Evolutionary conservation across 2,797 vertebrate genomes (phyloP).

Genomic region (Sylvilagus floridanus): DNA sequence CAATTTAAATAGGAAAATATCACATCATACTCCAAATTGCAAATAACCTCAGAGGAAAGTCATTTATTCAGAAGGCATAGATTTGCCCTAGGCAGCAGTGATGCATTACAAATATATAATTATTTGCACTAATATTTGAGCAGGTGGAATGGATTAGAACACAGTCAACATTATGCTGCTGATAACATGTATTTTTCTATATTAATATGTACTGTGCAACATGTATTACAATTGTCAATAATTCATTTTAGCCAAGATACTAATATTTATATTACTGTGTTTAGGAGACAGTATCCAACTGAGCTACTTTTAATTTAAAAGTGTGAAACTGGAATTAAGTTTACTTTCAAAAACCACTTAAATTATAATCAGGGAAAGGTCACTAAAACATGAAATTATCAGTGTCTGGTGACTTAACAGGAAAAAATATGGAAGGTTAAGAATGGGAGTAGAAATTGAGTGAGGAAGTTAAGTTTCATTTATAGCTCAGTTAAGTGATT

Average conservation of each 20-base stretch:
- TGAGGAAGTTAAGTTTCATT: constrained; percentile 58
- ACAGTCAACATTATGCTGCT: constrained; percentile 95
- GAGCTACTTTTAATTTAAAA: constrained; percentile 83
- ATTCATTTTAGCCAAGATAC: constrained; percentile 90
- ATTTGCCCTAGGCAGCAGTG: constrained; percentile 88
- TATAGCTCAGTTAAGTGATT: constrained; percentile 29
- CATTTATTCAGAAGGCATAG: constrained; percentile 88
- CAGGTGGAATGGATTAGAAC: constrained; percentile 99
- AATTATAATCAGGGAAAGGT: constrained; percentile 63
- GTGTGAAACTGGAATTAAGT: constrained; percentile 83
- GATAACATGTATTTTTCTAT: constrained; percentile 95
- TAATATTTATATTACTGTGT: constrained; percentile 89
- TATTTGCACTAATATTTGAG: constrained; percentile 96
- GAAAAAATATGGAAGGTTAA: constrained; percentile 42
- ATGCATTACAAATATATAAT: constrained; percentile 92
- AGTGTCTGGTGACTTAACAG: constrained; percentile 42
- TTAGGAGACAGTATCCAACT: constrained; percentile 86
- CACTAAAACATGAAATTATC: constrained; percentile 60
- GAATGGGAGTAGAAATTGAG: background rate
- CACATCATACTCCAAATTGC: constrained; percentile 85
- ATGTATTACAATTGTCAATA: constrained; percentile 91
- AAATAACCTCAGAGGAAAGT: constrained; percentile 87
- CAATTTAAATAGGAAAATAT: constrained; percentile 89
- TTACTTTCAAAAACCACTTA: constrained; percentile 75
- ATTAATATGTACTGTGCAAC: constrained; percentile 92